Percentiles rank a stretch among this genome's conserved stretches.
Conservation (phyloP, 2,797 vertebrate genomes). For the Octomys mimax region DNA sequence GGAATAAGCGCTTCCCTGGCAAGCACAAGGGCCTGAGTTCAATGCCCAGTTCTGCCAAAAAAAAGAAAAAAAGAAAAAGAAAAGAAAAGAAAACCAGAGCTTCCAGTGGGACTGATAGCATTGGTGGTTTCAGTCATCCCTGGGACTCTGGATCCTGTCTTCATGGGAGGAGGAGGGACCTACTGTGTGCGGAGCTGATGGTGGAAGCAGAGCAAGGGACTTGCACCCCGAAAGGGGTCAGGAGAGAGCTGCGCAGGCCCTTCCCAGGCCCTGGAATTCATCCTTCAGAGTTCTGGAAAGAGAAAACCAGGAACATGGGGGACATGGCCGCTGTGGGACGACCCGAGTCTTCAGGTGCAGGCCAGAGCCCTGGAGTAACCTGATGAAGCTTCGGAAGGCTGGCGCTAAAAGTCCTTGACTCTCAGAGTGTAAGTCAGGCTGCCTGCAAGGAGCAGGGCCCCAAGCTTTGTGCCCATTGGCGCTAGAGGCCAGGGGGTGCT, state of each 20-base stretch:
- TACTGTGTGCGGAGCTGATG: not conserved
- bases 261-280: not conserved
- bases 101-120: not conserved
- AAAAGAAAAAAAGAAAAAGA: too few relatives aligned
- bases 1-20: too few relatives aligned
- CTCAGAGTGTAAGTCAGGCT: not conserved
- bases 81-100: not conserved
- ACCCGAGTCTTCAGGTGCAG: not conserved
- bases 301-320: not conserved
- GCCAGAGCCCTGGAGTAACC: not conserved
- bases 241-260: not conserved
- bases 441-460: not conserved
- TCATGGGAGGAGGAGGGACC: too few relatives aligned
- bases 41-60: too few relatives aligned
- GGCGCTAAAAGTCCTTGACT: not conserved
- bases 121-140: not conserved
- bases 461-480: not conserved
- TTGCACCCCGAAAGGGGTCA: not conserved
- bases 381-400: not conserved
- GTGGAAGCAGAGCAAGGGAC: not conserved
- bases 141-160: not conserved
- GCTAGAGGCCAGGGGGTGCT: not conserved
- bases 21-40: too few relatives aligned
- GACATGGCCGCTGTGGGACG: not conserved
- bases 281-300: not conserved